Percentiles rank a stretch among this genome's conserved stretches.
Evolutionary conservation across 92 coral and sea anemone species (phyloP).

Genomic region (Palythoa grandis): DNA sequence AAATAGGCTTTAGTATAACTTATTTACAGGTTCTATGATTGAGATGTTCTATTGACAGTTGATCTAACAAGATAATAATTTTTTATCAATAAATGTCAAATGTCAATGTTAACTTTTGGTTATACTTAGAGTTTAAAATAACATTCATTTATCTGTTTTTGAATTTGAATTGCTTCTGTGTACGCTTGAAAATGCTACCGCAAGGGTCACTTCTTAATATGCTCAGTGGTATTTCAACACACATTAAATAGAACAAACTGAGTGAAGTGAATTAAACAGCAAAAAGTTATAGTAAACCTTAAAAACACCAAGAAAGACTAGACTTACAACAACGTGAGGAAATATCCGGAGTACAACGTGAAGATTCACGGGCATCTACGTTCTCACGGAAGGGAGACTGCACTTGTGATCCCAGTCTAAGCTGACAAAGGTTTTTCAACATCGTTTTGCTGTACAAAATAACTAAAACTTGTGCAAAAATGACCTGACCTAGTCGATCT

Average conservation of each 20-base stretch:
- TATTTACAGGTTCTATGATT: too few species aligned
- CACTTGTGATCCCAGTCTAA: not conserved
- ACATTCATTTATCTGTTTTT: too few species aligned
- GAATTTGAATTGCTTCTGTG: too few species aligned
- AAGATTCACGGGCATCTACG: not conserved
- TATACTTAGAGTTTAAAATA: too few species aligned
- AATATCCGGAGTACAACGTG: not conserved
- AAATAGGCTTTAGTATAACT: too few species aligned
- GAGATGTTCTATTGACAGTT: too few species aligned
- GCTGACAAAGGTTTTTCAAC: slow-evolving; percentile 5
- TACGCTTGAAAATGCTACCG: too few species aligned
- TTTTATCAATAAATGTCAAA: too few species aligned
- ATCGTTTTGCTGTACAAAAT: not conserved
- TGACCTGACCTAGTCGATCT: not conserved
- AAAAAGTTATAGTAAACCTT: not conserved
- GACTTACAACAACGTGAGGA: slow-evolving; percentile 16
- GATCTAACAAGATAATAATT: too few species aligned
- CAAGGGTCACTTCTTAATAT: too few species aligned
- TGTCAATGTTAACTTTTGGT: too few species aligned
- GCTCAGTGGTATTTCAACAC: not conserved
- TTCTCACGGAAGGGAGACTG: not conserved
- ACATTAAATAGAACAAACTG: not conserved
- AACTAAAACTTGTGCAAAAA: not conserved
- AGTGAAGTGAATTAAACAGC: not conserved
- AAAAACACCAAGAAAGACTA: not conserved